These are phyloP conservation scores for Callocephalon fimbriatum DNA, from an alignment of 2,113 vertebrate species.

Conservation along the genomic window DNA sequence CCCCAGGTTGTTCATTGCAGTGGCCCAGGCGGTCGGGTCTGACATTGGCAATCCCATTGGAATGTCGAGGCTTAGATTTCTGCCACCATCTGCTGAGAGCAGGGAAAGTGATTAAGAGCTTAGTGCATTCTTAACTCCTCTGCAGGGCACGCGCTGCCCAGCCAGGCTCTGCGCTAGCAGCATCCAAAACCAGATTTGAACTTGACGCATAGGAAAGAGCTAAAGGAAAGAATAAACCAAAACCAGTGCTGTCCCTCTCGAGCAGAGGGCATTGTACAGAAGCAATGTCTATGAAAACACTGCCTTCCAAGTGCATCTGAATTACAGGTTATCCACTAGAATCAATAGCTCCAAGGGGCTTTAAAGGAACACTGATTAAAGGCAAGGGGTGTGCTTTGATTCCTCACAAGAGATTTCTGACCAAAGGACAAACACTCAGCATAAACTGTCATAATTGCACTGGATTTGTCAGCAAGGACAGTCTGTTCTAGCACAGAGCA, in stretches of 20 bases:
- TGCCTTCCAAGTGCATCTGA: background rate
- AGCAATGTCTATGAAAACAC: background rate
- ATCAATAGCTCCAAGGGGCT: background rate
- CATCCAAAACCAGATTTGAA: background rate
- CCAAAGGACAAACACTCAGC: background rate
- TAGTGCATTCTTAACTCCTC: background rate
- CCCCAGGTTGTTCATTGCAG: slow-evolving; percentile 97
- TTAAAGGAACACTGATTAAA: background rate
- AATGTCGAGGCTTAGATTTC: slow-evolving; percentile 87
- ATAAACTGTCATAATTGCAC: background rate
- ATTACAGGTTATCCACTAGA: background rate
- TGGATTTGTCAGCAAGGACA: background rate
- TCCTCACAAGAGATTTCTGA: background rate
- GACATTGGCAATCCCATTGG: slow-evolving; percentile 91
- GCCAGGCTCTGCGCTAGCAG: background rate
- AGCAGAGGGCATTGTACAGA: background rate
- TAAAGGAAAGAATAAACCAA: background rate
- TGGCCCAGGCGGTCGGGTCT: slow-evolving; percentile 91
- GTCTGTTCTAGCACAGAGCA: background rate
- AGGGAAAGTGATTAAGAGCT: background rate
- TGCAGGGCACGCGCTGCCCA: background rate
- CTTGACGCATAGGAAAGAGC: background rate
- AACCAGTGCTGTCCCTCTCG: background rate
- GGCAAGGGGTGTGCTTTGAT: background rate
- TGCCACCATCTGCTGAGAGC: slow-evolving; percentile 81